Evolutionary conservation across 2,797 vertebrate genomes (phyloP), one percentile per base, ranked within the genome.

Genomic region (Pempheris klunzingeri): DNA sequence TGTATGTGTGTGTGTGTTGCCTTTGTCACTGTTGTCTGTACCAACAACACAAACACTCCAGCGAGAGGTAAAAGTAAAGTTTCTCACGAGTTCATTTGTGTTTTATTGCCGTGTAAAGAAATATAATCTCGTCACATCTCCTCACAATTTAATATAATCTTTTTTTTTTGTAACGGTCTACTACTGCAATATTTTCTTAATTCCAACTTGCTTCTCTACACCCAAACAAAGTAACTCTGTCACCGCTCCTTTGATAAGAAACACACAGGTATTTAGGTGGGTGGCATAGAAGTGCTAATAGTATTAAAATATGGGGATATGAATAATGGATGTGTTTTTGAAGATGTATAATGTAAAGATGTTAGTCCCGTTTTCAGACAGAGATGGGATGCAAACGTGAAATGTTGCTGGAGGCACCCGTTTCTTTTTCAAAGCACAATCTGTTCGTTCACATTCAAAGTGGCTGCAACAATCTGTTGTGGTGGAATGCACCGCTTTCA

Each of bases 251-350:
- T 86, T 90, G 88, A 91, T 83, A 93, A 46, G 64, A 77, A 78
- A 95, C 95, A 94, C 82, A 74, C 87, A 95, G 94, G 95, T 96
- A 95, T 94, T 91, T 93, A 90, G 54, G 95, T 96, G 96, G 95
- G 95, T 92, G 93, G 92, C 90, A 94, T 52, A 84, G 89, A 90
- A 92, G 86, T 92, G 92, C 84, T 95, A 94, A 95, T 94, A 92
- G 94, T 95, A 95, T 89, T 93, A 95, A 94, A 96, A 92, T 88
- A 96, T 93, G 92, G 75, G 82, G 69, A 71, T 80, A 95, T 97
- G 94, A 97, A 97, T 97, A 96, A 97, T 97, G 96, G 93, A 96
- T 96, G 86, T 93, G 92, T 96, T 97, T 96, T 96, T 94, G 96
- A 92, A 94, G 95, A 95, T 95, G 92, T 95, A 94, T 94, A 96